Base-by-base conservation (phyloP, 1,140 invertebrate species). In the Ceratina australensis region DNA sequence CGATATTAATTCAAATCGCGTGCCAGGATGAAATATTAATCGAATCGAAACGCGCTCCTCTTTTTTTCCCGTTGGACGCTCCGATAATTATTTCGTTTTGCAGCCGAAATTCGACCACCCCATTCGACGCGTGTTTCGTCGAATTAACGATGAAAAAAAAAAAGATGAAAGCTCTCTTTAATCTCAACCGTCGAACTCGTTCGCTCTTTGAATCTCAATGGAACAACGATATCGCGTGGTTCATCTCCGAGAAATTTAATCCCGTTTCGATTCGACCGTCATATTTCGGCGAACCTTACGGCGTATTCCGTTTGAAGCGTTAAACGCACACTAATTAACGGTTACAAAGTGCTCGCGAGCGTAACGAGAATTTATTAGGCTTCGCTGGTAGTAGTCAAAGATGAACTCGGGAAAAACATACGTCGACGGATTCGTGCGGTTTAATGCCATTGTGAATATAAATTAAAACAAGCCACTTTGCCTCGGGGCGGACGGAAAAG, bases 331-430 rank as follows among this genome's bases (percentile, higher is more conserved):
- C 69, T 69, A 60, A 59, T 83, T 79, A 60, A 60, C 54, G 49
- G 57, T 74, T 72, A 64, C 71, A 74, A 74, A 57, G 67, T 56
- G 74, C 22, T 33, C 52, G 50, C 68, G 42, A 66, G 67, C 57
- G 69, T 74, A 83, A 82, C 80, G 65, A 78, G 75, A 52, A 83
- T 82, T 74, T 83, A 82, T 83, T 76, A 78, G 71, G 64, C 52
- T 69, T 24, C 20, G 42, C 42, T 47, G n/a, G n/a, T 15, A 3
- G 7, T 20, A 33, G 18, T 42, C 47, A 56, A 63, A 56, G 59
- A 71, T 54, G 24, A 52, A n/a, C 15, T 16, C 54, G 28, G 15
- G 47, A n/a, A 33, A 7, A 42, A 42, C 33, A 42, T 1, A 15
- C 42, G 59, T 63, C 59, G 59, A 64, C 71, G 8, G 59, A 33